Conservation (phyloP, 2,888 invertebrate species). For the Platypus cylindrus region DNA sequence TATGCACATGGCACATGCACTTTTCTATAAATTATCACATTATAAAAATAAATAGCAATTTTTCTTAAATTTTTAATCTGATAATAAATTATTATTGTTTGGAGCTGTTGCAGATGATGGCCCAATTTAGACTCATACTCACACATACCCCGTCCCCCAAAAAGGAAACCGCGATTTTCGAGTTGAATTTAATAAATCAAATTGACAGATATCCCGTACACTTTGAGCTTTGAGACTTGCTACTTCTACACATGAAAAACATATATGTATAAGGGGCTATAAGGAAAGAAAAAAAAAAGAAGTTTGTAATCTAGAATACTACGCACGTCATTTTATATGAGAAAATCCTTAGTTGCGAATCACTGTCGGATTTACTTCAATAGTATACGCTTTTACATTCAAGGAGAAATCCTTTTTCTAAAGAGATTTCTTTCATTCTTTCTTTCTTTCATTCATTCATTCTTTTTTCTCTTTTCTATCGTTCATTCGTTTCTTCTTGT, state of each 20-base stretch:
- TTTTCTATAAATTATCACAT: too few species aligned
- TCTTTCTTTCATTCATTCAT: conserved; percentile 7
- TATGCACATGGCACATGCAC: too few species aligned
- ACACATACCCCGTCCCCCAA: too few species aligned
- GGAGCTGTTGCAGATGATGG: too few species aligned
- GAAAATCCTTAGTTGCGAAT: conserved; percentile 6
- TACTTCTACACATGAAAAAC: neutral
- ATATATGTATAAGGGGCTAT: conserved; percentile 3
- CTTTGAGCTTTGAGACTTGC: too few species aligned
- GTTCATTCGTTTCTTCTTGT: conserved; percentile 3
- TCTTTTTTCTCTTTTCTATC: conserved; percentile 11
- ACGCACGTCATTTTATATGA: conserved; percentile 5
- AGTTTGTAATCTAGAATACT: conserved; percentile 4
- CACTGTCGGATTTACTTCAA: conserved; percentile 2
- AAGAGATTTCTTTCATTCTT: neutral
- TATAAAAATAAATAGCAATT: too few species aligned
- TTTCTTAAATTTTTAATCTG: too few species aligned
- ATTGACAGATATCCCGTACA: neutral
- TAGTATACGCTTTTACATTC: neutral
- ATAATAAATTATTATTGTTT: too few species aligned
- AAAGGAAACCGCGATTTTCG: too few species aligned
- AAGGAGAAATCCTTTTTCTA: neutral
- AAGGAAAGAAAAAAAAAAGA: conserved; percentile 2
- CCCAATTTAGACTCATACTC: too few species aligned
- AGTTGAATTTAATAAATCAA: neutral